Evolutionary conservation across 1,140 invertebrate genomes (phyloP), one percentile per base, ranked within the genome.

Genomic region (Tetraneura akinire): DNA sequence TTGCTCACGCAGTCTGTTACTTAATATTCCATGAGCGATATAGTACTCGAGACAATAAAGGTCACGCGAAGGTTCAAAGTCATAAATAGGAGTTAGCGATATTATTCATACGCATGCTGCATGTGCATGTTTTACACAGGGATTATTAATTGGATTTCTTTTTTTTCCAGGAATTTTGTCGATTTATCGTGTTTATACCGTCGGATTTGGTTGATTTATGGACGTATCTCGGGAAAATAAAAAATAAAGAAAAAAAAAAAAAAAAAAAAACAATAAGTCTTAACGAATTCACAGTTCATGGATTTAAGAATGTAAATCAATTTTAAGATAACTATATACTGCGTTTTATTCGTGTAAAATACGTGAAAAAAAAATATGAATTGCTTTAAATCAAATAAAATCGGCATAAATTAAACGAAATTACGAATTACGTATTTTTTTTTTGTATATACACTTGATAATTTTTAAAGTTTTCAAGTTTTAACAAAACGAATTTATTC

Each of bases 121-220:
- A 21, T 32, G 18, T 3, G 53, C 53, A 14, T 57, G 73, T 76
- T 60, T 76, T 60, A 76, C 73, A 76, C 8, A 42, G 53, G 16
- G 8, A 60, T 45, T 76, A 60, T 76, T 60, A 60, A 60, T 76
- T 76, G 37, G 32, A 29, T 26, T 76, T 60, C n/a, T 45, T 55
- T 76, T 66, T 26, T 23, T 29, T 21, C 29, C 10, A 10, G 14
- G 13, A 11, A n/a, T 57, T 37, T 53, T 23, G 53, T 76, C 55
- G 55, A 60, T 76, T 76, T 76, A 14, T 23, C n/a, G 18, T 18
- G 3, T 21, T 26, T 45, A 14, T 45, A 21, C 32, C 21, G 14
- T 57, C 21, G 55, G 73, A 45, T 21, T 76, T 37, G 18, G 18
- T 76, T 45, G 53, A 76, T 76, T 60, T 76, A 76, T 45, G 9